These are phyloP conservation scores for Barnardius zonarius DNA, from an alignment of 2,113 vertebrate species.

Conservation along the genomic window DNA sequence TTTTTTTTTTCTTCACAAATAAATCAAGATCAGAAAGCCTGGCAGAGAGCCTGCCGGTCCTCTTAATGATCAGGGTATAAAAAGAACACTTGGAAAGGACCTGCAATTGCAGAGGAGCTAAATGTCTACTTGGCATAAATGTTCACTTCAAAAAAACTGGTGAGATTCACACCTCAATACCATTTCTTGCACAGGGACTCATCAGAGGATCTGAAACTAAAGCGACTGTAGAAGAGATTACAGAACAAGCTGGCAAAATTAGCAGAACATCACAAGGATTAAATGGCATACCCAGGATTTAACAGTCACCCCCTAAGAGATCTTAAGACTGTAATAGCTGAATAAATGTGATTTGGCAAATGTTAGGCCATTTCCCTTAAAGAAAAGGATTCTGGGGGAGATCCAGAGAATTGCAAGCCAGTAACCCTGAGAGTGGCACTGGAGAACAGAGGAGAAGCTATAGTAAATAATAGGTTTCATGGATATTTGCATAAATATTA, in stretches of 20 bases:
- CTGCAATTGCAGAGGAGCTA: background rate
- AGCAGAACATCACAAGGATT: background rate
- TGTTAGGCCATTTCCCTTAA: background rate
- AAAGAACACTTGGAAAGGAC: background rate
- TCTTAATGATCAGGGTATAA: slow-evolving; percentile 36
- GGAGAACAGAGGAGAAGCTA: background rate
- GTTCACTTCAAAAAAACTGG: background rate
- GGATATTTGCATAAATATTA: background rate
- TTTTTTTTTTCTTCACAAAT: background rate
- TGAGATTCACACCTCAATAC: background rate
- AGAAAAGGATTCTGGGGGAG: background rate
- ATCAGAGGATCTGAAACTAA: background rate
- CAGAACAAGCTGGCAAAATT: background rate
- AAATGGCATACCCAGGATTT: background rate
- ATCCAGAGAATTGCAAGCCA: background rate
- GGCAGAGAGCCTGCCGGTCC: background rate
- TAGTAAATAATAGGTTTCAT: background rate
- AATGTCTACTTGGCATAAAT: slow-evolving; percentile 6
- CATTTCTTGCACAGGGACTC: background rate
- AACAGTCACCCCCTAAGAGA: background rate
- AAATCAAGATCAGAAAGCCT: slow-evolving; percentile 11
- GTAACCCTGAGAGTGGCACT: background rate
- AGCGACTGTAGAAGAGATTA: background rate
- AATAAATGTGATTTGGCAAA: background rate
- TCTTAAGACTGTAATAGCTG: background rate